Conservation (phyloP, 2,888 invertebrate genomes). For the Tetheella fluctuosa region DNA sequence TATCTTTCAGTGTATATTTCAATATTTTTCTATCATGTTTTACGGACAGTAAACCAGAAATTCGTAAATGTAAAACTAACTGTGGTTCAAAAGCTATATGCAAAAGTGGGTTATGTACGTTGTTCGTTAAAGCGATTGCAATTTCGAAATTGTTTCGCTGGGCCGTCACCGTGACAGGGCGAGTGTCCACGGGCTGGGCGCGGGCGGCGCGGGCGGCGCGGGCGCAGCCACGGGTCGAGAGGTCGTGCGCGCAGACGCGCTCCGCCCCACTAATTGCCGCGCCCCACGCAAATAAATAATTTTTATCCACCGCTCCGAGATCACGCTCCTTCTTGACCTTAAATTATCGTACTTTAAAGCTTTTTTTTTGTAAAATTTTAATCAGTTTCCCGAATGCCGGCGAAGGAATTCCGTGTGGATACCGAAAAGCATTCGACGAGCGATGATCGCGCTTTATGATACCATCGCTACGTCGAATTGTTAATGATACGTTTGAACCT, state of each 20-base stretch:
- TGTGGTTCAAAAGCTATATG: constrained; percentile 15
- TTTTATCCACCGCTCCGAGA: constrained; percentile 74
- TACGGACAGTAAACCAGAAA: not conserved
- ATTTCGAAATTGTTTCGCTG: constrained; percentile 64
- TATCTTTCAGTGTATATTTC: not conserved
- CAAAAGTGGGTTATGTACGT: constrained; percentile 52
- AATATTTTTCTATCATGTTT: not conserved
- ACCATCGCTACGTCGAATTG: constrained; percentile 71
- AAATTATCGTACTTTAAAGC: constrained; percentile 71
- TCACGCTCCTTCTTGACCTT: constrained; percentile 78
- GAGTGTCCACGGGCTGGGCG: constrained; percentile 52
- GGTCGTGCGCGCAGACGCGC: constrained; percentile 77
- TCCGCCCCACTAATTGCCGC: constrained; percentile 83
- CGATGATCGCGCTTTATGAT: constrained; percentile 59
- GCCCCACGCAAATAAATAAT: constrained; percentile 83
- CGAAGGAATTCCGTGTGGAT: constrained; percentile 46
- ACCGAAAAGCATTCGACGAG: constrained; percentile 47
- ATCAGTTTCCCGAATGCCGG: constrained; percentile 66
- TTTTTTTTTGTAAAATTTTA: constrained; percentile 72
- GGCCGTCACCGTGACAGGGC: constrained; percentile 60
- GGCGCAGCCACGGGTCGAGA: constrained; percentile 64
- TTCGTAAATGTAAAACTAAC: not conserved
- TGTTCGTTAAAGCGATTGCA: constrained; percentile 57
- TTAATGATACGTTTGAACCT: constrained; percentile 64
- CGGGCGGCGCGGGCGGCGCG: constrained; percentile 40